These are phyloP conservation scores for Lochmaea crataegi DNA, from an alignment of 2,888 invertebrate genomes.

Conservation along the genomic window DNA sequence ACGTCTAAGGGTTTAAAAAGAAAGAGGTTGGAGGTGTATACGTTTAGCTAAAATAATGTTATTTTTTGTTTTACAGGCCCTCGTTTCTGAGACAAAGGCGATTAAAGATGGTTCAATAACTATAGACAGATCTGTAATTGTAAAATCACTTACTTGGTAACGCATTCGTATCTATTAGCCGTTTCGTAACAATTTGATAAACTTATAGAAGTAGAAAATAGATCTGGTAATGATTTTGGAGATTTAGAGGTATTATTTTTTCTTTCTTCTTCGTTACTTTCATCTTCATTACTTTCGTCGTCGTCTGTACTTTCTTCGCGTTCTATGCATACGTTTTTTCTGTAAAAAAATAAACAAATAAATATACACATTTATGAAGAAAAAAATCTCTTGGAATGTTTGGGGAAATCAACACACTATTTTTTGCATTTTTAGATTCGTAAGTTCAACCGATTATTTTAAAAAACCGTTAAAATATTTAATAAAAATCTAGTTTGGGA, in stretches of 20 bases:
- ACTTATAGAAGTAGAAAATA: slow-evolving; percentile 65
- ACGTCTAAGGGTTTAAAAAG: too few species aligned
- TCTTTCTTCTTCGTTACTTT: slow-evolving; percentile 51
- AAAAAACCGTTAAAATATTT: too few species aligned
- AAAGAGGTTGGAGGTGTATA: too few species aligned
- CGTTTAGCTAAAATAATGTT: too few species aligned
- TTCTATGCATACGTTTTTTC: slow-evolving; percentile 74
- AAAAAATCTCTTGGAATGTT: neutral
- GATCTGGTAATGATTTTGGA: slow-evolving; percentile 55
- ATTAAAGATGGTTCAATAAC: too few species aligned
- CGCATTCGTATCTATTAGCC: slow-evolving; percentile 67
- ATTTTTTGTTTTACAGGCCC: too few species aligned
- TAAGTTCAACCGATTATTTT: too few species aligned
- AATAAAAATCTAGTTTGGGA: too few species aligned
- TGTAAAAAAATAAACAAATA: slow-evolving; percentile 55
- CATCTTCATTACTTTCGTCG: slow-evolving; percentile 53
- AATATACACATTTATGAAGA: neutral
- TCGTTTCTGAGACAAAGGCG: too few species aligned
- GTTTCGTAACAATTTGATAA: slow-evolving; percentile 67
- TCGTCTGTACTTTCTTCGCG: slow-evolving; percentile 67
- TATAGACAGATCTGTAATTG: too few species aligned
- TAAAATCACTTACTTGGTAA: slow-evolving; percentile 64
- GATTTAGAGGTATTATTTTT: slow-evolving; percentile 51
- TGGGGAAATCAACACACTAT: too few species aligned
- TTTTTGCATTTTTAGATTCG: too few species aligned